Base-by-base conservation (phyloP, 2,113 vertebrate genomes). In the Clarias macrocephalus region DNA sequence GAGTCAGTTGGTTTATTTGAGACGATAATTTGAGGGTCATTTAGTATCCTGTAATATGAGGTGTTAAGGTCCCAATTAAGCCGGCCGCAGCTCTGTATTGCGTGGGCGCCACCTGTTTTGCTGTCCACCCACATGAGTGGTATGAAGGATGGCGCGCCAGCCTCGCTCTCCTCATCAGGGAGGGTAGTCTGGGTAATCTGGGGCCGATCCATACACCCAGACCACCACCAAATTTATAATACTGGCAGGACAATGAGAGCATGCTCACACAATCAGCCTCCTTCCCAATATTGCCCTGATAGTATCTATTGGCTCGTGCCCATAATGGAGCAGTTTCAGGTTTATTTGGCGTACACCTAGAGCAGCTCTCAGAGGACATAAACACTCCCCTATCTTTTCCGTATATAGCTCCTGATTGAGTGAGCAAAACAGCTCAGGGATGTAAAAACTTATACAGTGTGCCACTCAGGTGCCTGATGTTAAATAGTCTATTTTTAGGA, bases 221-320 rank as follows among this genome's bases (percentile, higher is more conserved):
- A 92, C 91, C 93, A 92, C 92, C 85, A 91, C 94, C 95, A 95
- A 93, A 96, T 96, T 95, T 96, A 96, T 96, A 95, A 96, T 94
- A 92, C 92, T 95, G 95, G 94, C 95, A 95, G 95, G 92, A 96
- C 95, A 96, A 96, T 96, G 94, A 95, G 93, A 91, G 91, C 92
- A 89, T 88, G 86, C 80, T 93, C 90, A 62, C 84, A 92, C 93
- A 94, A 94, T 95, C 94, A 94, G 92, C 91, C 86, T 90, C 88
- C 89, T 93, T 82, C 89, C 91, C 93, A 86, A 94, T 95, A 95
- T 94, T 89, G 91, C 92, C 87, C 89, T 37, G 88, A 93, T 93
- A 92, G 92, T 94, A 95, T 95, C 91, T 91, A 82, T 87, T 6
- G 83, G 87, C 70, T 75, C n/a, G 73, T 62, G 86, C 33, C 42